Conservation (phyloP, 2,888 invertebrate genomes). For the Auanema sp. region DNA sequence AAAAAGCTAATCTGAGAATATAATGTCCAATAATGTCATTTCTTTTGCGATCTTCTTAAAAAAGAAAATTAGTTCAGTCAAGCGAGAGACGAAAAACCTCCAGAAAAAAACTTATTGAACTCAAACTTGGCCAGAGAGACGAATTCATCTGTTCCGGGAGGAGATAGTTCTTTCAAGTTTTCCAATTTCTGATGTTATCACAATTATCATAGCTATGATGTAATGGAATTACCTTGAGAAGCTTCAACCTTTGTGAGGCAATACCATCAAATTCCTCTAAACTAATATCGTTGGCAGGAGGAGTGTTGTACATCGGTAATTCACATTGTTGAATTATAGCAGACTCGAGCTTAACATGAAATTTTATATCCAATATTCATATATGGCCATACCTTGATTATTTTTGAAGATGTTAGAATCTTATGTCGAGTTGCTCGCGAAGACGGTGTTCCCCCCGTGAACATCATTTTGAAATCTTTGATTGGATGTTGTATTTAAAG, state of each 20-base stretch:
- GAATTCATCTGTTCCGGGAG: background rate
- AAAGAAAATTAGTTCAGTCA: background rate
- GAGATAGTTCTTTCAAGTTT: background rate
- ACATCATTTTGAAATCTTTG: too few species aligned
- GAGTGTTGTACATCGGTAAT: constrained; percentile 42
- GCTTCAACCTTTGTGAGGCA: constrained; percentile 47
- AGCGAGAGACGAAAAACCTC: too few species aligned
- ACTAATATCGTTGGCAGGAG: constrained; percentile 49
- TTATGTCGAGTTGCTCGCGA: too few species aligned
- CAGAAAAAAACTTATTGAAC: background rate
- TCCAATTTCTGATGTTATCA: constrained; percentile 2
- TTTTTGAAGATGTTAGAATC: too few species aligned
- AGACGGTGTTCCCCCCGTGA: too few species aligned
- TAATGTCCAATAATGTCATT: constrained; percentile 88
- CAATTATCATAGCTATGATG: too few species aligned
- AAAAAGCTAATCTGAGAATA: constrained; percentile 86
- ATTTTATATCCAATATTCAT: too few species aligned
- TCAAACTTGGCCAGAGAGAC: background rate
- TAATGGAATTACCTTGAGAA: constrained; percentile 41
- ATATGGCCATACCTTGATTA: too few species aligned
- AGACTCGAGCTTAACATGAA: too few species aligned
- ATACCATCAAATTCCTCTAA: constrained; percentile 57
- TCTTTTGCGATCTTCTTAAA: background rate
- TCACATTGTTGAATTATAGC: too few species aligned
- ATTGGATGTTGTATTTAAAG: background rate